Percentiles rank a stretch among this genome's conserved stretches.
These are phyloP conservation scores for Pygocentrus nattereri DNA, from an alignment of 2,797 vertebrate genomes.

Conservation along the genomic window DNA sequence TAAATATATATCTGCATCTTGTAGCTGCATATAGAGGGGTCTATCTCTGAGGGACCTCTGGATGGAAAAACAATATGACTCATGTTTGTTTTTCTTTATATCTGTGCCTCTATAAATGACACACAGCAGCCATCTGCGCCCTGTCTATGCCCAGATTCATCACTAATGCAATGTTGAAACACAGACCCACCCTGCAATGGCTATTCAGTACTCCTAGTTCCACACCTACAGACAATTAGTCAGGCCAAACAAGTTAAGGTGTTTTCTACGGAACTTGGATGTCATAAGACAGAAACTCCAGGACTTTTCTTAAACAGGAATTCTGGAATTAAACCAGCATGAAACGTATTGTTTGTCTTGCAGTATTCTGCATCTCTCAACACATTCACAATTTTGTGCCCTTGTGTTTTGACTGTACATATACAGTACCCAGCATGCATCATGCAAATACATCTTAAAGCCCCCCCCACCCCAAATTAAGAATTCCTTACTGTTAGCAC, in stretches of 20 bases:
- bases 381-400: too few species aligned
- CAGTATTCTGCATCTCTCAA: too few species aligned
- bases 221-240: background rate
- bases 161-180: constrained; percentile 8
- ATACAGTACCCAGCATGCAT: background rate
- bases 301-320: background rate
- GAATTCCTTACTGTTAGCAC: too few species aligned
- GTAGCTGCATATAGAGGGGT: background rate
- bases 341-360: too few species aligned
- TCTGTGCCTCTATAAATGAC: background rate
- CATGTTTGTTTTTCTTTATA: constrained; percentile 20
- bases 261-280: background rate
- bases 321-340: background rate
- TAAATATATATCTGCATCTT: background rate
- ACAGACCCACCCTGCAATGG: background rate
- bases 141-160: background rate
- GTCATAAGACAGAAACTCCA: background rate
- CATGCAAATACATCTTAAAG: too few species aligned
- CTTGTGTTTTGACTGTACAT: too few species aligned
- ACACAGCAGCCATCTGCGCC: background rate
- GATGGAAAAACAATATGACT: constrained; percentile 10
- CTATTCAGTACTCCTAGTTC: background rate
- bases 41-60: background rate
- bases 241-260: background rate
- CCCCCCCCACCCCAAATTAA: too few species aligned